These are phyloP conservation scores for Apantesis nais DNA, from an alignment of 2,888 invertebrate species.

Conservation along the genomic window DNA sequence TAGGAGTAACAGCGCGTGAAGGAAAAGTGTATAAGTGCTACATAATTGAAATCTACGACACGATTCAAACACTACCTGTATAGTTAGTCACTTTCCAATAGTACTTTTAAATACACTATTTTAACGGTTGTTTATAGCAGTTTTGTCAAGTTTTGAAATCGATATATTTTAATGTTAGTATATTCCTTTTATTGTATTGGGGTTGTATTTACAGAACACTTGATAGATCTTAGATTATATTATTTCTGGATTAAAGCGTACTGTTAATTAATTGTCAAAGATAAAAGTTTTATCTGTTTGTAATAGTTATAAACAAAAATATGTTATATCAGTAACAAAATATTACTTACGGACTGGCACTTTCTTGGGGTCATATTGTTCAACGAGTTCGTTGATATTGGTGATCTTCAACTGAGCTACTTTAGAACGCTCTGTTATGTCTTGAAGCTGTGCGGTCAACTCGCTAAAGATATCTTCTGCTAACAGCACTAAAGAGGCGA, in stretches of 20 bases:
- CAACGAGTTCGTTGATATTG: constrained; percentile 89
- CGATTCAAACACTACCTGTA: background rate
- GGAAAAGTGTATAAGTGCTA: constrained; percentile 20
- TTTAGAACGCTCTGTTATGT: constrained; percentile 90
- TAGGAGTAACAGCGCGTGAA: constrained; percentile 30
- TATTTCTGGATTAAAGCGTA: background rate
- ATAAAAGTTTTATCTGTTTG: background rate
- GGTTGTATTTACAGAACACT: background rate
- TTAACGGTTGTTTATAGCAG: background rate
- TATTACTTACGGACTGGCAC: constrained; percentile 96
- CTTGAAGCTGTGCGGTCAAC: constrained; percentile 90
- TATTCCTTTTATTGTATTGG: background rate
- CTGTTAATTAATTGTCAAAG: background rate
- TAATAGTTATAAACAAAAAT: background rate
- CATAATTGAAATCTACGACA: constrained; percentile 16
- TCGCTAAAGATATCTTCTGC: constrained; percentile 95
- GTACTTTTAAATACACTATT: background rate
- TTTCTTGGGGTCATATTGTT: constrained; percentile 93
- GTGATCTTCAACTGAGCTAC: constrained; percentile 89
- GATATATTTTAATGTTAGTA: background rate
- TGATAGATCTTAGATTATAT: background rate
- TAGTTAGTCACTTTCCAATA: no score
- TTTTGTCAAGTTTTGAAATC: background rate
- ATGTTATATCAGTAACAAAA: constrained; percentile 29
- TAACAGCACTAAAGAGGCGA: constrained; percentile 92